phyloP scores from a whole-genome alignment of 2,888 invertebrate genomes.

The Cephus pygmeus region DNA sequence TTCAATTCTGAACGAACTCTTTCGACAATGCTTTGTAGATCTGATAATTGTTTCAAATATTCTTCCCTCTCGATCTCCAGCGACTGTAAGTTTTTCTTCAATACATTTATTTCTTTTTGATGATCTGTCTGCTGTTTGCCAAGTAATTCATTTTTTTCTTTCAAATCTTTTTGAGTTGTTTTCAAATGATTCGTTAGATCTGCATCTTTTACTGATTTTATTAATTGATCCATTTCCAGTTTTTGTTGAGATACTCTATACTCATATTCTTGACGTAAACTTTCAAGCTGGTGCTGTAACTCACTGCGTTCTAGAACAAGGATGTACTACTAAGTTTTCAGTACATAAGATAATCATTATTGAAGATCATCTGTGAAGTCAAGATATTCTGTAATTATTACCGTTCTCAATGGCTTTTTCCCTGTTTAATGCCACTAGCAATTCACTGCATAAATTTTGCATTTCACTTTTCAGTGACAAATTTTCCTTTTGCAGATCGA shows the following conservation, averaged over 20 bases:
- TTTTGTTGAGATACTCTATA: slow-evolving; percentile 31
- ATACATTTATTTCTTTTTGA: slow-evolving; percentile 60
- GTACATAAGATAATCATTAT: background rate
- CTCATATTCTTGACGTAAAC: slow-evolving; percentile 32
- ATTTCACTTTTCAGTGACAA: slow-evolving; percentile 67
- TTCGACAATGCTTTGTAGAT: slow-evolving; percentile 58
- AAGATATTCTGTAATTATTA: slow-evolving; percentile 28
- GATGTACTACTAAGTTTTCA: background rate
- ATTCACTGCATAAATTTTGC: slow-evolving; percentile 68
- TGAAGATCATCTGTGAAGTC: background rate
- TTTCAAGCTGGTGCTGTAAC: slow-evolving; percentile 27
- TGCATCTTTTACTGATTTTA: slow-evolving; percentile 26
- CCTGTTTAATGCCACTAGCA: slow-evolving; percentile 65
- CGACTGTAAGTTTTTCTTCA: slow-evolving; percentile 66
- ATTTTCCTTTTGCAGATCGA: slow-evolving; percentile 28
- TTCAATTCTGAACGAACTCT: slow-evolving; percentile 54
- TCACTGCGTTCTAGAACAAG: slow-evolving; percentile 22
- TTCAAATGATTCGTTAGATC: slow-evolving; percentile 41
- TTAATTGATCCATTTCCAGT: slow-evolving; percentile 31
- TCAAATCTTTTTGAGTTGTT: slow-evolving; percentile 60
- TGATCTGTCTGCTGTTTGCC: slow-evolving; percentile 65
- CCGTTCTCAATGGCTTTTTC: slow-evolving; percentile 67
- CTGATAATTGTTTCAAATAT: slow-evolving; percentile 62
- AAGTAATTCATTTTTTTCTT: slow-evolving; percentile 63
- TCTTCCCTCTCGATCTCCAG: slow-evolving; percentile 66